These are phyloP conservation scores for Promerops cafer DNA, from an alignment of 2,113 vertebrate species.

Conservation along the genomic window DNA sequence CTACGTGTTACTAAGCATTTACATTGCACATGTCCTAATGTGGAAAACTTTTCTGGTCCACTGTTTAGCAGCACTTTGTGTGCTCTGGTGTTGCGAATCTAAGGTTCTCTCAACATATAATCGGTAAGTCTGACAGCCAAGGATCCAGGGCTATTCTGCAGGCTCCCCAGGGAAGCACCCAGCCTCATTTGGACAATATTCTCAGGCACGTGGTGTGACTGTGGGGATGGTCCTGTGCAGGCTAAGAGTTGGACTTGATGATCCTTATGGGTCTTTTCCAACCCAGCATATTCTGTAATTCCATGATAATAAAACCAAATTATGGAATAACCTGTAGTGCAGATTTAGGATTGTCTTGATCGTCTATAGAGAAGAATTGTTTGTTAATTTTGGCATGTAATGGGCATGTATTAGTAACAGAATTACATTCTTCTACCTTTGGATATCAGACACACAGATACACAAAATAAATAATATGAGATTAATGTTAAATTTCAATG, in stretches of 20 bases:
- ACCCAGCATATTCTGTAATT: background rate
- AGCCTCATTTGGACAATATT: background rate
- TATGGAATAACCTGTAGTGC: background rate
- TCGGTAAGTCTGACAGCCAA: background rate
- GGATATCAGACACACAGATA: background rate
- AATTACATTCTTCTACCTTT: background rate
- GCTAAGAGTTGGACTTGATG: background rate
- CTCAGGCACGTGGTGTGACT: background rate
- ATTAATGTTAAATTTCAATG: background rate
- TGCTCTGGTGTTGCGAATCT: background rate
- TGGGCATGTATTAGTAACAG: background rate
- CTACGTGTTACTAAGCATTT: background rate
- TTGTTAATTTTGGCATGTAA: background rate
- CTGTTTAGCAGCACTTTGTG: background rate
- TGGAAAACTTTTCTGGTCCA: background rate
- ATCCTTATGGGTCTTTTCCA: background rate
- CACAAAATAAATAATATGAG: background rate
- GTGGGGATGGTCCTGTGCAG: too few relatives aligned
- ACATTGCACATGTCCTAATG: background rate
- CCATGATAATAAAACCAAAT: background rate
- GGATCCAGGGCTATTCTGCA: background rate
- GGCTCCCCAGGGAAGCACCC: background rate
- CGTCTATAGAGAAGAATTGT: background rate
- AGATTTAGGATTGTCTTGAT: background rate
- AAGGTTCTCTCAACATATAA: background rate